Evolutionary conservation across 37 sponge, comb jelly and placozoan genomes (phyloP), one percentile per base, ranked within the genome.

Genomic region (Oopsacas minuta): DNA sequence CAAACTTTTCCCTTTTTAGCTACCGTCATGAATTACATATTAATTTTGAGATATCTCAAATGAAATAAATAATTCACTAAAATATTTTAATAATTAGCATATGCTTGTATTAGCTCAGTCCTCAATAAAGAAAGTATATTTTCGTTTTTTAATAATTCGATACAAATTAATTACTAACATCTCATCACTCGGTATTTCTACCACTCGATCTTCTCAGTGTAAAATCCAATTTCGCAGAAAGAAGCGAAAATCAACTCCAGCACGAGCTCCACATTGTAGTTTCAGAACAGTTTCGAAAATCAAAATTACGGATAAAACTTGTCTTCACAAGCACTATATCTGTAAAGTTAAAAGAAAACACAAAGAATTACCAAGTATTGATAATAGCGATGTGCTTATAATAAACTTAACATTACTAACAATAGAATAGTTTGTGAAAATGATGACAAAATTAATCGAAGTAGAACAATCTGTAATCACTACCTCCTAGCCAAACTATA

Each of bases 401-500:
- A 61, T 61, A 61, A 61, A 61, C 20, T 61, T 61, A 61, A 61
- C 28, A 61, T 61, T 61, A 61, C 75, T 61, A 61, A 61, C 75
- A 61, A 61, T 61, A 61, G 75, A 25, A 61, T 61, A 61, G 20
- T 61, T 61, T 61, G 75, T 61, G 75, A 61, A 61, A 61, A 61
- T 61, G 75, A 61, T 61, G 75, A 61, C 75, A 61, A 61, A 61
- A 61, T 61, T 25, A 61, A 25, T 61, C 75, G 75, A 25, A 61
- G 75, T 61, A 61, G 75, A 61, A 61, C 75, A 61, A 20, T 61
- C 75, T 61, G 75, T 12, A 61, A 61, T 61, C 75, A 61, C 75
- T 61, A 61, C 75, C 75, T 61, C 75, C 75, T 61, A 61, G 75
- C 75, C 75, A 61, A 61, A 61, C 75, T 61, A 61, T 61, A 61